These are phyloP conservation scores for Platysternon megacephalum DNA, from an alignment of 2,113 vertebrate genomes.

Conservation along the genomic window DNA sequence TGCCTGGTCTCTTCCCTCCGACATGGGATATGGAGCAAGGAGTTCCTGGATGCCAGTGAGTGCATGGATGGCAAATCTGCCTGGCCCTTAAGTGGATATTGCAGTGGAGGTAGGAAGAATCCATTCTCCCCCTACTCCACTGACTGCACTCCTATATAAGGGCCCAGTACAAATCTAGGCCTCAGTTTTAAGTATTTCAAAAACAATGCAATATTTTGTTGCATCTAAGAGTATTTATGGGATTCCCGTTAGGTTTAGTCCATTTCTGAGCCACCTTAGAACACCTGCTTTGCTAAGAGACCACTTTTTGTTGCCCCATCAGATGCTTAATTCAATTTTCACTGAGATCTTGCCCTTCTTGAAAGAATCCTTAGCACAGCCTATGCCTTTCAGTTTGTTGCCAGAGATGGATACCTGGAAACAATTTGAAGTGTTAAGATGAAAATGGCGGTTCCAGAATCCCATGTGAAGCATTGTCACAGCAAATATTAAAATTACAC, in stretches of 20 bases:
- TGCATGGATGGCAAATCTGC: not conserved
- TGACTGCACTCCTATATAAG: not conserved
- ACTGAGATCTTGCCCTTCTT: not conserved
- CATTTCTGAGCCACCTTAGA: not conserved
- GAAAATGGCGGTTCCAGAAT: not conserved
- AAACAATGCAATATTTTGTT: not conserved
- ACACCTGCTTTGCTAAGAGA: not conserved
- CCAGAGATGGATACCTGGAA: not conserved
- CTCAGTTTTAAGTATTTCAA: not conserved
- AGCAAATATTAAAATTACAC: not conserved
- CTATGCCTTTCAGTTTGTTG: not conserved
- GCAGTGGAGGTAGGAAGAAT: not conserved
- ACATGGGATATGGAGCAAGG: not conserved
- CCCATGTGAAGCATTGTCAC: not conserved
- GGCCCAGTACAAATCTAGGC: not conserved
- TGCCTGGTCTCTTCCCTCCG: not conserved
- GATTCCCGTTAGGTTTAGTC: not conserved
- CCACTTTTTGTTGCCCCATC: not conserved
- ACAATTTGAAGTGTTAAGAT: rapidly evolving
- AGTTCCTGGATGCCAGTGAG: not conserved
- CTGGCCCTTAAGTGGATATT: not conserved
- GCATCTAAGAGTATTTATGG: not conserved
- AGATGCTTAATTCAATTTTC: not conserved
- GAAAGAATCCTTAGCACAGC: not conserved
- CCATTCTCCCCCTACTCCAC: not conserved